Percentiles rank a stretch among this genome's conserved stretches.
These are phyloP conservation scores for Xiphophorus hellerii DNA, from an alignment of 2,113 vertebrate species.

Conservation along the genomic window DNA sequence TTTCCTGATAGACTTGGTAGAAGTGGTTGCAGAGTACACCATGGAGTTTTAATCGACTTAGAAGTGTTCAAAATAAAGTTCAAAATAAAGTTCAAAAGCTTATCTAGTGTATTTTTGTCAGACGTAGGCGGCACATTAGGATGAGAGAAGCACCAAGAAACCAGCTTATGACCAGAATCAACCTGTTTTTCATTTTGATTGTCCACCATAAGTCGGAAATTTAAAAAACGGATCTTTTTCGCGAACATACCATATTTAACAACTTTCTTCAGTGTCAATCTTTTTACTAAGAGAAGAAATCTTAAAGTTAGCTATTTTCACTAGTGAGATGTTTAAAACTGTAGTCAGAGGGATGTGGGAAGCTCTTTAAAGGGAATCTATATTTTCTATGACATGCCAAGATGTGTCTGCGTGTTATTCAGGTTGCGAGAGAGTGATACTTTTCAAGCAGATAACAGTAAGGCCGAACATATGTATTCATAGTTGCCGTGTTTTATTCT, in stretches of 20 bases:
- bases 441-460: background rate
- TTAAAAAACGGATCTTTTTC: background rate
- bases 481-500: background rate
- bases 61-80: background rate
- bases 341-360: background rate
- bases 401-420: too few relatives aligned
- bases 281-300: background rate
- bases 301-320: background rate
- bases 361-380: background rate
- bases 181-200: background rate
- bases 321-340: background rate
- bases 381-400: too few relatives aligned
- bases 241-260: background rate
- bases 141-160: background rate
- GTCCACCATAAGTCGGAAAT: background rate
- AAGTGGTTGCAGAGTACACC: conserved; percentile 9
- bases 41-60: background rate
- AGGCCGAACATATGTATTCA: background rate
- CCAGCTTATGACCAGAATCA: background rate
- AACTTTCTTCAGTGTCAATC: background rate
- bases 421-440: background rate
- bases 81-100: background rate
- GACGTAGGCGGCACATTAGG: too few relatives aligned
- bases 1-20: conserved; percentile 16
- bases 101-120: too few relatives aligned